Percentiles rank a stretch among this genome's conserved stretches.
phyloP scores from a whole-genome alignment of 1,140 invertebrate genomes.

The Tyrophagus putrescentiae region DNA sequence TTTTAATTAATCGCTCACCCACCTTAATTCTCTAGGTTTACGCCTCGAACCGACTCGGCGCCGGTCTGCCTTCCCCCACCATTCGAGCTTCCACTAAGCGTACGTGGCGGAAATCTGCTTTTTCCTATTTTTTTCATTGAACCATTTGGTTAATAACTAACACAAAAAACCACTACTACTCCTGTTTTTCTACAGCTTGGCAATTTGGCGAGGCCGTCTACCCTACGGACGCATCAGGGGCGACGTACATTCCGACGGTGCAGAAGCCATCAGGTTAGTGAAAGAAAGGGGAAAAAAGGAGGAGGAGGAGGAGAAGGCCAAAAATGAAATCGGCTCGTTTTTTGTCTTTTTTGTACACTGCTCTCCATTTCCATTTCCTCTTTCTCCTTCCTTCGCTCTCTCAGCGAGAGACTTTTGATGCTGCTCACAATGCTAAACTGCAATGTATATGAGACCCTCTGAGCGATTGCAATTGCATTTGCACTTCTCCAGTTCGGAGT shows the following conservation, averaged over 20 bases:
- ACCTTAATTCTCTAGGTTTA: slow-evolving; percentile 34
- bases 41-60: slow-evolving; percentile 78
- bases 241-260: slow-evolving; percentile 50
- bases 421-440: too few relatives aligned
- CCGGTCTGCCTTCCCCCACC: slow-evolving; percentile 84
- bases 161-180: background rate
- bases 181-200: slow-evolving; percentile 48
- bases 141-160: background rate
- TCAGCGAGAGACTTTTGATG: too few relatives aligned
- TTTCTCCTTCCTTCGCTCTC: too few relatives aligned
- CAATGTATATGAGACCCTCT: too few relatives aligned
- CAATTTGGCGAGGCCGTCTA: slow-evolving; percentile 58
- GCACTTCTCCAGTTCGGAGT: too few relatives aligned
- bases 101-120: slow-evolving; percentile 34
- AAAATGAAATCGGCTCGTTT: too few relatives aligned
- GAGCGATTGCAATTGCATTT: too few relatives aligned
- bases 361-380: too few relatives aligned
- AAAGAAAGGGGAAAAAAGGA: too few relatives aligned
- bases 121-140: background rate
- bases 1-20: slow-evolving; percentile 8
- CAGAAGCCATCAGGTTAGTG: slow-evolving; percentile 30
- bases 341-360: too few relatives aligned
- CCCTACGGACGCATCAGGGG: slow-evolving; percentile 58
- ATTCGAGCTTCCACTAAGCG: slow-evolving; percentile 76
- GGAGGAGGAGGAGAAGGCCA: too few relatives aligned